A percentile compares a stretch with the other conserved stretches of the same genome.
These are phyloP conservation scores for Aphaenogaster ashmeadi DNA, from an alignment of 1,140 invertebrate species.

Conservation along the genomic window DNA sequence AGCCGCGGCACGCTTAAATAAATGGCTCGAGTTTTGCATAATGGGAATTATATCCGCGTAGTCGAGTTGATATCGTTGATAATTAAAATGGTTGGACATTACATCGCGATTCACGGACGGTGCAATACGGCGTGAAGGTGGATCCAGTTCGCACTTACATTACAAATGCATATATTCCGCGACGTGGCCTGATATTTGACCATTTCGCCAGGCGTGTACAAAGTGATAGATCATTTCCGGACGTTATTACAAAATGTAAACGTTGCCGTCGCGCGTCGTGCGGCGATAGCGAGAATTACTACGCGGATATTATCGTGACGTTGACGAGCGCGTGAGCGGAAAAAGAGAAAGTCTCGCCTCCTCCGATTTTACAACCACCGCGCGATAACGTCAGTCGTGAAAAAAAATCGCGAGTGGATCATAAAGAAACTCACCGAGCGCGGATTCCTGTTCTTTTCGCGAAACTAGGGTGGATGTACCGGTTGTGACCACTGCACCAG, in stretches of 20 bases:
- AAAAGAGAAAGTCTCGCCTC: neutral
- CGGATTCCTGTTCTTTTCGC: no score
- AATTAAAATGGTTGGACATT: conserved; percentile 36
- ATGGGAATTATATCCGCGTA: neutral
- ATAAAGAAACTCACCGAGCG: neutral
- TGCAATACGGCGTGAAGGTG: neutral
- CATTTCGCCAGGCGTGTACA: conserved; percentile 22
- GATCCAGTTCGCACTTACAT: conserved; percentile 1
- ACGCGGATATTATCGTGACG: conserved; percentile 18
- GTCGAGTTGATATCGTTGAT: conserved; percentile 22
- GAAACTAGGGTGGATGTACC: no score
- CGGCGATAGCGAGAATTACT: conserved; percentile 32
- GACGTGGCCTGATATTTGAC: conserved; percentile 9
- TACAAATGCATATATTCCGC: conserved; percentile 32
- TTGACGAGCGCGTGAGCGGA: neutral
- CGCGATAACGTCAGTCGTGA: conserved; percentile 27
- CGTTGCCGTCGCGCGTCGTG: conserved; percentile 4
- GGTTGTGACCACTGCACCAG: no score
- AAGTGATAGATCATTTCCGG: conserved; percentile 56
- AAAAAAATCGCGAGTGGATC: conserved; percentile 2
- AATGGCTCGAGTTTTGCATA: conserved; percentile 36
- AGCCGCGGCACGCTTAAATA: neutral
- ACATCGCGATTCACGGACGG: conserved; percentile 6
- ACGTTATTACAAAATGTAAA: conserved; percentile 55
- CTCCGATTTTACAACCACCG: conserved; percentile 13